Percentiles rank a stretch among this genome's conserved stretches.
These are phyloP conservation scores for Athetis lepigone DNA, from an alignment of 2,888 invertebrate species.

Conservation along the genomic window DNA sequence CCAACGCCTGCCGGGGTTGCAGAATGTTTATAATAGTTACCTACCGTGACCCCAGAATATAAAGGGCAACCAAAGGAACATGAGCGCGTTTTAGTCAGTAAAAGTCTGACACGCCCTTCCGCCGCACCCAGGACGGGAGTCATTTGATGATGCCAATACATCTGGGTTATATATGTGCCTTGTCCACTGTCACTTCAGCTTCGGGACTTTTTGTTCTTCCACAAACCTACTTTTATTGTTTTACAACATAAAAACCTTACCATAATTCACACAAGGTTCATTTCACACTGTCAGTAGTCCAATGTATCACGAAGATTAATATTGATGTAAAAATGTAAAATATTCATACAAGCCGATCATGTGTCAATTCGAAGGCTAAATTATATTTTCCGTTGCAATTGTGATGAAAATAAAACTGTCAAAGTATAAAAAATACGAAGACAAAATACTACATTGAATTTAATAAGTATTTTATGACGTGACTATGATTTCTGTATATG, in stretches of 20 bases:
- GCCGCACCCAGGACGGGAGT: no score
- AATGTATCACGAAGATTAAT: slow-evolving; percentile 10
- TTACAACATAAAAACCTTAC: not conserved
- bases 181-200: no score
- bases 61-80: no score
- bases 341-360: slow-evolving; percentile 32
- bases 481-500: slow-evolving; percentile 3
- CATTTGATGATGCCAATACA: no score
- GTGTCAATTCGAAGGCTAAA: slow-evolving; percentile 12
- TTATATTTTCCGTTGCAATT: slow-evolving; percentile 12
- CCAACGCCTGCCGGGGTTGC: no score
- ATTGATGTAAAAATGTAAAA: slow-evolving; percentile 1
- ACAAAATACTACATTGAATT: slow-evolving; percentile 4
- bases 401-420: slow-evolving; percentile 16
- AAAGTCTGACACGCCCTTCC: no score
- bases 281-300: not conserved
- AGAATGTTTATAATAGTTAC: no score
- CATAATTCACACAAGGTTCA: not conserved
- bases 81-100: no score
- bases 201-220: no score
- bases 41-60: no score
- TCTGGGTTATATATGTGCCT: no score
- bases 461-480: slow-evolving; percentile 40
- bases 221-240: no score
- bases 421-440: slow-evolving; percentile 9